These are phyloP conservation scores for Osmoderma eremita DNA, from an alignment of 2,888 invertebrate species.

Conservation along the genomic window DNA sequence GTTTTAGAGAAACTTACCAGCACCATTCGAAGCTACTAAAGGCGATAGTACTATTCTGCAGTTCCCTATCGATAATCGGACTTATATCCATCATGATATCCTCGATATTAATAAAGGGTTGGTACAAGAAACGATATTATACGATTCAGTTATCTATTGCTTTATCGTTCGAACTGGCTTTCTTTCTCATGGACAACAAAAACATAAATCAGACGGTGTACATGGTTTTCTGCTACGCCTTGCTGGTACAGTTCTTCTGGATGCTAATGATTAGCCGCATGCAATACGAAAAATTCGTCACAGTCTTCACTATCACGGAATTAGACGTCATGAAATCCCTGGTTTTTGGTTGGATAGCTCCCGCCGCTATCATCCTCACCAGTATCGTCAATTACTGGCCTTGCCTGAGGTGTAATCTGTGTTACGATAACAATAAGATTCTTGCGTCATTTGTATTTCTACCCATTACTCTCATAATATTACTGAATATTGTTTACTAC, in stretches of 20 bases:
- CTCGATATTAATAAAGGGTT: conserved; percentile 4
- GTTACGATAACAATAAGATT: conserved; percentile 5
- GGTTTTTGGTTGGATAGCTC: conserved; percentile 29
- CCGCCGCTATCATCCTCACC: neutral
- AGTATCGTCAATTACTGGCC: conserved; percentile 4
- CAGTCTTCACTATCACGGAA: conserved; percentile 11
- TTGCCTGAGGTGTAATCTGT: conserved; percentile 20
- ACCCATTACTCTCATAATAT: conserved; percentile 22
- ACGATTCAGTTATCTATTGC: conserved; percentile 18
- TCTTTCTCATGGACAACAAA: neutral
- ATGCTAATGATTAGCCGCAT: conserved; percentile 31
- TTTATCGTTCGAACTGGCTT: conserved; percentile 1
- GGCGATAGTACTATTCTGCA: neutral
- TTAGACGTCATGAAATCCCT: conserved; percentile 14
- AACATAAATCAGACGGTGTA: conserved; percentile 7
- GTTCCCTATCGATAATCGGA: conserved; percentile 10
- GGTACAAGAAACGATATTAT: conserved; percentile 18
- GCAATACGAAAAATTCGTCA: conserved; percentile 37
- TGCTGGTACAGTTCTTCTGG: conserved; percentile 38
- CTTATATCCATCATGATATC: conserved; percentile 3
- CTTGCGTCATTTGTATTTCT: conserved; percentile 26
- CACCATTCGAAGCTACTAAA: neutral
- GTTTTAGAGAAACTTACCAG: neutral
- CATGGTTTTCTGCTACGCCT: conserved; percentile 19
- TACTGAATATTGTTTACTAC: conserved; percentile 29